Conservation (phyloP, 2,113 vertebrate species). For the Narcine bancroftii region DNA sequence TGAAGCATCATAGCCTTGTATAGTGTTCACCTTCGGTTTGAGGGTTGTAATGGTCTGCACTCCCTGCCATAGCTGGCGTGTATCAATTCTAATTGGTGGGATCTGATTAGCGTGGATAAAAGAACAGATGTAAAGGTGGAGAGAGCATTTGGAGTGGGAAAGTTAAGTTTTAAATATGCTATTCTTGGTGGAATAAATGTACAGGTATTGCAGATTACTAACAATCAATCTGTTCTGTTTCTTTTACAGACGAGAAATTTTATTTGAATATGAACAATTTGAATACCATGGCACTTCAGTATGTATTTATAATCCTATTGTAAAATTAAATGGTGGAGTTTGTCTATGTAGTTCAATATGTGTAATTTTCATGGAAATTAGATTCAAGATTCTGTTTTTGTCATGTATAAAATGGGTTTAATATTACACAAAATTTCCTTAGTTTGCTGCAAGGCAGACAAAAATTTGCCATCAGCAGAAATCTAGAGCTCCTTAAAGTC, state of each 20-base stretch:
- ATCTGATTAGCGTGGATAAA: neutral
- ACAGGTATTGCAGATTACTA: neutral
- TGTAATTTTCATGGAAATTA: too few species aligned
- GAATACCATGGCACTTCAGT: conserved; percentile 95
- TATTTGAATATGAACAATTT: conserved; percentile 96
- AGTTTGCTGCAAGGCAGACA: too few species aligned
- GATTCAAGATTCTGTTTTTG: too few species aligned
- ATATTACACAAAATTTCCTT: too few species aligned
- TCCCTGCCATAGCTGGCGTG: too few species aligned
- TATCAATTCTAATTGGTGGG: neutral
- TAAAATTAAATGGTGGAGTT: neutral
- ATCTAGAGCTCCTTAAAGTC: too few species aligned
- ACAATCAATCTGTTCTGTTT: conserved; percentile 38
- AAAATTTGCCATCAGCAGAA: too few species aligned
- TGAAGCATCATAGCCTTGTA: too few species aligned
- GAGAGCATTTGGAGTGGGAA: neutral
- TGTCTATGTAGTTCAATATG: neutral
- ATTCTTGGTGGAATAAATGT: neutral
- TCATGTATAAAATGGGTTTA: too few species aligned
- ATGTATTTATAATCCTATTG: conserved; percentile 49
- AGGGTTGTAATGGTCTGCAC: too few species aligned
- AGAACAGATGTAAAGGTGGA: neutral
- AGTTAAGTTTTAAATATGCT: neutral
- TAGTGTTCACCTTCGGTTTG: too few species aligned
- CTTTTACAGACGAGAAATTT: conserved; percentile 76